Conservation (phyloP, 53 echinoderm and acorn worm genomes). For the Glandiceps talaboti region DNA sequence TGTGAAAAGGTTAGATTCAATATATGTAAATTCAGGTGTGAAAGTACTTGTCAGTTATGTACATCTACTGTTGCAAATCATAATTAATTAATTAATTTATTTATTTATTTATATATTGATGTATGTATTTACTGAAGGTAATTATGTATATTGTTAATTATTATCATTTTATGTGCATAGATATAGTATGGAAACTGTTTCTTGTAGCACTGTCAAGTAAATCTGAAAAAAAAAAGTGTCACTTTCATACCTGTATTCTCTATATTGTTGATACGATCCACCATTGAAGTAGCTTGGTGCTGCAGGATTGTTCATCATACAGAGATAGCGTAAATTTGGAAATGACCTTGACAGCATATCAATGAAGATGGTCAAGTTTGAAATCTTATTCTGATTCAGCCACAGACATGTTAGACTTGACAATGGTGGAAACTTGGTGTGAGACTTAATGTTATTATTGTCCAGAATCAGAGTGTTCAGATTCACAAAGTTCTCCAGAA, state of each 20-base stretch:
- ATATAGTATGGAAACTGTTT: no score
- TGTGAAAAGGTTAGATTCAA: no score
- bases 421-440: slow-evolving; percentile 64
- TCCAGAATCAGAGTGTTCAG: slow-evolving; percentile 82
- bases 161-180: no score
- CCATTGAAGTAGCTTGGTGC: slow-evolving; percentile 97
- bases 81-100: no score
- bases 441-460: slow-evolving; percentile 66
- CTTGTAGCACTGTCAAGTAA: no score
- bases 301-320: slow-evolving; percentile 95
- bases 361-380: slow-evolving; percentile 73
- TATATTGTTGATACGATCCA: slow-evolving; percentile 68
- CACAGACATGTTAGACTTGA: slow-evolving; percentile 56
- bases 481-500: slow-evolving; percentile 38
- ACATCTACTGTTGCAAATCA: no score
- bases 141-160: no score
- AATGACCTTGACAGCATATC: slow-evolving; percentile 44
- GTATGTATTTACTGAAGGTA: no score
- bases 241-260: slow-evolving; percentile 69
- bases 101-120: no score
- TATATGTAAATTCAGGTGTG: no score
- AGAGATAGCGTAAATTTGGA: slow-evolving; percentile 58
- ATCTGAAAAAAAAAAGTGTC: no score
- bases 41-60: no score
- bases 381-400: slow-evolving; percentile 75